Evolutionary conservation across 1,140 invertebrate species (phyloP).

Genomic region (Neotoxoptera formosana): DNA sequence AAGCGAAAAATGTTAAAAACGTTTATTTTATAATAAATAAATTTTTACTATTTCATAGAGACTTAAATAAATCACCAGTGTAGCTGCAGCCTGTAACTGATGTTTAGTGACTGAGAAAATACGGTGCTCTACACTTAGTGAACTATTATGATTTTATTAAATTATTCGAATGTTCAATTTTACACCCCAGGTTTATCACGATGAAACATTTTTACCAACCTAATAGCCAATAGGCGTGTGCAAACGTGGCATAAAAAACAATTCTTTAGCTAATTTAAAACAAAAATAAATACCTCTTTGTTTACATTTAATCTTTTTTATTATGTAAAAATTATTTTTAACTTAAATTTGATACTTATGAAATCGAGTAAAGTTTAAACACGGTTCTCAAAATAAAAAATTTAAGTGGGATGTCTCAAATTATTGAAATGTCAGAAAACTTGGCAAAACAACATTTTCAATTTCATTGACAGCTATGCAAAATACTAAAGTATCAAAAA

Average conservation of each 20-base stretch:
- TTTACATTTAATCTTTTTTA: neutral
- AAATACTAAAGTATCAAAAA: neutral
- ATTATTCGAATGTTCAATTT: conserved; percentile 6
- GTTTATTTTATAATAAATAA: neutral
- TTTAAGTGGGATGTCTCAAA: neutral
- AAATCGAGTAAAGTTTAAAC: neutral
- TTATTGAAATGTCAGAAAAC: neutral
- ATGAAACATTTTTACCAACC: neutral
- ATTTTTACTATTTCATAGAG: neutral
- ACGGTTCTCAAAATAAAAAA: neutral
- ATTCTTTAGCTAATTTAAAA: neutral
- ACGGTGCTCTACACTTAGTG: neutral
- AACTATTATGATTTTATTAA: conserved; percentile 38
- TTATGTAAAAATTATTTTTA: neutral
- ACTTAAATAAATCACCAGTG: neutral
- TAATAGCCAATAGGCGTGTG: neutral
- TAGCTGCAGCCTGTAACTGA: neutral
- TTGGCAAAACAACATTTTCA: neutral
- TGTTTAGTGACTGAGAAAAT: neutral
- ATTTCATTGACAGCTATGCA: neutral
- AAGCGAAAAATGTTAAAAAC: neutral
- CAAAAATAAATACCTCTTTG: neutral
- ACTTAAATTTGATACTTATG: neutral
- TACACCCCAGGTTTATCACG: neutral
- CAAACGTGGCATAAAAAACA: neutral